Conservation (phyloP, 2,113 vertebrate genomes). For the Solea senegalensis region DNA sequence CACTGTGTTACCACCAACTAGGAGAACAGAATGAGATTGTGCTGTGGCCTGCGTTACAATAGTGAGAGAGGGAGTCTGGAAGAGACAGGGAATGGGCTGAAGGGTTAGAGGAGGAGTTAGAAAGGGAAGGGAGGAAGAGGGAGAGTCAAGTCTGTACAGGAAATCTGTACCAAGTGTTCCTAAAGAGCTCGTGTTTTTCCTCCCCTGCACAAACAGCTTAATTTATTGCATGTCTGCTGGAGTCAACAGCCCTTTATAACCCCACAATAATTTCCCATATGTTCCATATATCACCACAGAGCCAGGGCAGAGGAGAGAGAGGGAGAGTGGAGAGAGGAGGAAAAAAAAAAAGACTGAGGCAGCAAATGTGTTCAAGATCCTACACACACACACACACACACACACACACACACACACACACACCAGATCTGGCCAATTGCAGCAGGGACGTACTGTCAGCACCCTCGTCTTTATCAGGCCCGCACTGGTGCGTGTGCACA, state of each 20-base stretch:
- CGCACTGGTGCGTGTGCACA: constrained; percentile 35
- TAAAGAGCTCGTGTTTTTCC: constrained; percentile 75
- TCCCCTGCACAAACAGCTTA: constrained; percentile 75
- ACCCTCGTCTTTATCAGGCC: constrained; percentile 57
- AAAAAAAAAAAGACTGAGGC: constrained; percentile 63
- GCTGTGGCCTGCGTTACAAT: constrained; percentile 63
- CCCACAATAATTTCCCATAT: constrained; percentile 82
- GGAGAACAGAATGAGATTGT: constrained; percentile 74
- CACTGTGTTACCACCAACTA: constrained; percentile 81
- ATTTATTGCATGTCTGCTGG: constrained; percentile 83
- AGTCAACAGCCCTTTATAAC: constrained; percentile 81
- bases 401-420: constrained; percentile 14
- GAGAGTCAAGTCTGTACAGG: constrained; percentile 56
- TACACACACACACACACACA: constrained; percentile 13
- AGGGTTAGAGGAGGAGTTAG: constrained; percentile 52
- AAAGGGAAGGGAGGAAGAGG: constrained; percentile 27
- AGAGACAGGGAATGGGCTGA: constrained; percentile 43
- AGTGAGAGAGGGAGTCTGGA: constrained; percentile 54
- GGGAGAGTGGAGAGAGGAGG: constrained; percentile 14
- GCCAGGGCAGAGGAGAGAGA: constrained; percentile 56
- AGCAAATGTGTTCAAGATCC: constrained; percentile 60
- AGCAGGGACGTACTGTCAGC: constrained; percentile 45
- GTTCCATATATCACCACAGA: constrained; percentile 78
- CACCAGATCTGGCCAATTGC: constrained; percentile 38
- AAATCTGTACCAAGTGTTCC: constrained; percentile 75